These are phyloP conservation scores for Ectropis grisescens DNA, from an alignment of 1,140 invertebrate species.

Conservation along the genomic window DNA sequence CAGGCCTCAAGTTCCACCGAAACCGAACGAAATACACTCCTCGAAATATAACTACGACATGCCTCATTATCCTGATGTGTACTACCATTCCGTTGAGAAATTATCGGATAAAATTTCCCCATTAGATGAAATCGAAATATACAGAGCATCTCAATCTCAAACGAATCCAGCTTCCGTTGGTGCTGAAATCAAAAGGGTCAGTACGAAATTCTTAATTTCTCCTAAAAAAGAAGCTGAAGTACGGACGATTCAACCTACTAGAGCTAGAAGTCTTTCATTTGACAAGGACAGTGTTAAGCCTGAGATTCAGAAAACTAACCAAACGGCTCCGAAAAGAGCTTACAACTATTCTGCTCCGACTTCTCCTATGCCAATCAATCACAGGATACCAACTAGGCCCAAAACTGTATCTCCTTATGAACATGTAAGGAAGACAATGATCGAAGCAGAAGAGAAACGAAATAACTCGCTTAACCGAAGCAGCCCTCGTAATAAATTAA, in stretches of 20 bases:
- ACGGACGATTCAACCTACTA: constrained; percentile 49
- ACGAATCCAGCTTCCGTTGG: constrained; percentile 49
- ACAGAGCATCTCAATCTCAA: constrained; percentile 35
- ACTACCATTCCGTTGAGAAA: constrained; percentile 57
- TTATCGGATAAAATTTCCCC: constrained; percentile 38
- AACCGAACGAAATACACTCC: constrained; percentile 30
- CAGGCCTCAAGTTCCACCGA: constrained; percentile 50
- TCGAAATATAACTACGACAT: constrained; percentile 11
- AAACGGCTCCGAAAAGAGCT: constrained; percentile 26
- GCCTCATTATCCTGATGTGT: constrained; percentile 39
- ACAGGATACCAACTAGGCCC: constrained; percentile 53
- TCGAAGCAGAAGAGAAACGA: constrained; percentile 47
- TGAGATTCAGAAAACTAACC: constrained; percentile 2
- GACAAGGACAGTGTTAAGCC: constrained; percentile 24
- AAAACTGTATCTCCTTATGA: constrained; percentile 52
- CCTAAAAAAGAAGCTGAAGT: constrained; percentile 65
- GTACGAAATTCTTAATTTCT: constrained; percentile 60
- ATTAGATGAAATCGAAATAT: constrained; percentile 47
- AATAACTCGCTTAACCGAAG: constrained; percentile 38
- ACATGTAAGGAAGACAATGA: constrained; percentile 44
- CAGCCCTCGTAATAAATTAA: constrained; percentile 25
- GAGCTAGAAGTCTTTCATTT: constrained; percentile 53
- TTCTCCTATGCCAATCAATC: constrained; percentile 38
- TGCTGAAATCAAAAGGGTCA: constrained; percentile 62
- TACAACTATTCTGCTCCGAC: constrained; percentile 61